Base-by-base conservation (phyloP, 2,888 invertebrate species). In the Peribatodes rhomboidaria region DNA sequence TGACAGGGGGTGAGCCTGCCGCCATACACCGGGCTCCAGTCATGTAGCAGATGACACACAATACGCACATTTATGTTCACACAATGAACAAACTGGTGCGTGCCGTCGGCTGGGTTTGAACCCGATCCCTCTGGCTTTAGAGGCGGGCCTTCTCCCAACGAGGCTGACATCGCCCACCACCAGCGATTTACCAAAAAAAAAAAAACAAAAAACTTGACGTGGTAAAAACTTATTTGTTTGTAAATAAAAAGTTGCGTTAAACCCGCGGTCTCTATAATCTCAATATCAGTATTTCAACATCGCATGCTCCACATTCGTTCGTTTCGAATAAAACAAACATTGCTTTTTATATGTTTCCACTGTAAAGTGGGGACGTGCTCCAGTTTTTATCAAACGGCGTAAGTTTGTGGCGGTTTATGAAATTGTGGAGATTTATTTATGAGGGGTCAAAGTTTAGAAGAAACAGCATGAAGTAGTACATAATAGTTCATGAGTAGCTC, bases 281-380 rank as follows among this genome's bases (percentile, higher is more conserved):
- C 46, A 55, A 58, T 56, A 59, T 61, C 42, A 52, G 58, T 59
- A 49, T 60, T 44, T 37, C 8, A 46, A 37, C 42, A 50, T 67
- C 14, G 61, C 67, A 60, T 60, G 67, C 63, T 58, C n/a, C 35
- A 58, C 49, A 65, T 57, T 60, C 37, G 14, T 33, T 41, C 35
- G 46, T 14, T 27, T 46, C 37, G 10, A 57, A 52, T 55, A 56
- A 68, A 60, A 57, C 47, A 61, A 59, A 39, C 42, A 16, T 50
- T 9, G 52, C 18, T 56, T 59, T 42, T 61, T 56, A 69, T 56
- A 52, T 41, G 58, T 33, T 61, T 56, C 31, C 50, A 47, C 55
- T 50, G 37, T 42, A 41, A 68, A 63, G 44, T 54, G 49, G 18
- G 35, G 49, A 33, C 49, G 33, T 16, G 62, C 53, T 20, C 33